phyloP scores from a whole-genome alignment of 2,797 vertebrate species.

The Myoxocephalus aenaeus region DNA sequence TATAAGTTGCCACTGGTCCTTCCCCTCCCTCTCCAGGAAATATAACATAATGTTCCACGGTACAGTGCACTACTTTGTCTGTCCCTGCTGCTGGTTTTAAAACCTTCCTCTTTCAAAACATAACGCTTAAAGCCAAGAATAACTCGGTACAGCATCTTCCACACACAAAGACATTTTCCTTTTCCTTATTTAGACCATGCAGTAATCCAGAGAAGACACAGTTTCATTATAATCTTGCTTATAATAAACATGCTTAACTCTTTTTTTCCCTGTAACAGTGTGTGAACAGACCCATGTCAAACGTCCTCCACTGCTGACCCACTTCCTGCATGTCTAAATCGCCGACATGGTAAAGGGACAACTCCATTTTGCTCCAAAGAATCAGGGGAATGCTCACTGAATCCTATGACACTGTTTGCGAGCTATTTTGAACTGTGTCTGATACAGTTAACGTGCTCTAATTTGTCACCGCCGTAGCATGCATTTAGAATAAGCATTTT shows the following conservation, averaged over 20 bases:
- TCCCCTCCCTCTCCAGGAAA: slow-evolving; percentile 10
- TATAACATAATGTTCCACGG: neutral
- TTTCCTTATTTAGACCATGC: slow-evolving; percentile 17
- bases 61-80: slow-evolving; percentile 11
- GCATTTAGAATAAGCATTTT: slow-evolving; percentile 18
- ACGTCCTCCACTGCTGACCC: slow-evolving; percentile 79
- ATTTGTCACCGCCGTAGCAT: slow-evolving; percentile 3
- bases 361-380: slow-evolving; percentile 58
- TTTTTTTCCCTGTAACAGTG: slow-evolving; percentile 62
- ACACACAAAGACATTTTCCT: neutral
- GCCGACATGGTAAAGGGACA: slow-evolving; percentile 52
- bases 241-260: slow-evolving; percentile 22
- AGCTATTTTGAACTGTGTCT: slow-evolving; percentile 40
- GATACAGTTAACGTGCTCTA: slow-evolving; percentile 14
- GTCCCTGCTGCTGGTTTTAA: slow-evolving; percentile 17
- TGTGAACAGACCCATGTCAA: slow-evolving; percentile 77
- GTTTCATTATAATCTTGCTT: slow-evolving; percentile 21
- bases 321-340: slow-evolving; percentile 62
- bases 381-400: slow-evolving; percentile 76
- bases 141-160: neutral
- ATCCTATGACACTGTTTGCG: slow-evolving; percentile 17
- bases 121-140: slow-evolving; percentile 20
- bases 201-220: slow-evolving; percentile 16
- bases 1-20: slow-evolving; percentile 11
- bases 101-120: slow-evolving; percentile 25